Evolutionary conservation across 2,888 invertebrate genomes (phyloP).

Genomic region (Volucella inflata): DNA sequence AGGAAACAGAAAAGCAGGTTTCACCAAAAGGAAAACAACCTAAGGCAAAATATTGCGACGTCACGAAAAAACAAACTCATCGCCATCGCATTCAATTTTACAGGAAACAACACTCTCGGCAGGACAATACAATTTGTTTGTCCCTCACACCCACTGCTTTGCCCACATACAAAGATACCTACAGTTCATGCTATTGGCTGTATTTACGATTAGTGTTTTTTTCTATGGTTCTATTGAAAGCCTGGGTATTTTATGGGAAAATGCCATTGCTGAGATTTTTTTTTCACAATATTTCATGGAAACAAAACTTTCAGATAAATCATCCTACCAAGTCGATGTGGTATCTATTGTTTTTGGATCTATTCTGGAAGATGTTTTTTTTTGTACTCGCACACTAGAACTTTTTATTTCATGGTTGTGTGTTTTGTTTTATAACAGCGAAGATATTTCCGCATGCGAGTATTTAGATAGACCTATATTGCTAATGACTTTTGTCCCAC

Average conservation of each 20-base stretch:
- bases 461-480: no score
- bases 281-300: constrained; percentile 2
- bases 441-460: no score
- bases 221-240: constrained; percentile 46
- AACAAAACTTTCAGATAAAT: constrained; percentile 61
- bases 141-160: constrained; percentile 13
- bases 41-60: constrained; percentile 15
- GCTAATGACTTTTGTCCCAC: no score
- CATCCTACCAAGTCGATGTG: constrained; percentile 46
- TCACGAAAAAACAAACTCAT: constrained; percentile 21
- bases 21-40: constrained; percentile 37
- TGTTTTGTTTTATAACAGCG: constrained; percentile 1
- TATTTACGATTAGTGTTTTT: constrained; percentile 61
- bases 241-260: constrained; percentile 42
- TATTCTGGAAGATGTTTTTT: constrained; percentile 28
- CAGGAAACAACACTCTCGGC: constrained; percentile 24
- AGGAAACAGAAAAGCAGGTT: constrained; percentile 11
- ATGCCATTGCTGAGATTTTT: not conserved
- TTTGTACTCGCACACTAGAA: not conserved
- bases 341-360: constrained; percentile 59
- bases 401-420: constrained; percentile 26
- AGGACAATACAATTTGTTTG: constrained; percentile 59
- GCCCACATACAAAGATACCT: no score
- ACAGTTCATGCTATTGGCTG: constrained; percentile 23
- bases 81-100: constrained; percentile 49